Base-by-base conservation (phyloP, 2,113 vertebrate genomes). In the Thunnus maccoyii region DNA sequence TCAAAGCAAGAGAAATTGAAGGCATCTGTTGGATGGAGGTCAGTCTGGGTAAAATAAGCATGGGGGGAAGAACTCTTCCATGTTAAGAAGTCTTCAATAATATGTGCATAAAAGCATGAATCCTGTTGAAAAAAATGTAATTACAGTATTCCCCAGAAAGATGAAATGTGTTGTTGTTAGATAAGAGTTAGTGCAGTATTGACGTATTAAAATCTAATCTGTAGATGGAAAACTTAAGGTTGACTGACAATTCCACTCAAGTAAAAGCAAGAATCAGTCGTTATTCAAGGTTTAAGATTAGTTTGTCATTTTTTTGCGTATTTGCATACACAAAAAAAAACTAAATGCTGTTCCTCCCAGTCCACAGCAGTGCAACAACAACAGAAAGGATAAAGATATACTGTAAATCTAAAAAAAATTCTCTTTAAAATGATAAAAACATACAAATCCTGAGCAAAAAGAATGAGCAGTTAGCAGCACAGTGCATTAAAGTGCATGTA, bases 1-100 rank as follows among this genome's bases (percentile, higher is more conserved):
- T 67, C 72, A 65, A 56, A 84, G 73, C 67, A 50, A 69, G 56
- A 86, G 76, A 90, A 92, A 95, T 94, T 89, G 76, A 93, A 93
- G 62, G 82, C 93, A 93, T 94, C 82, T 95, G 91, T 88, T 89
- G 78, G 62, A 66, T 72, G 16, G 18, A 80, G 81, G 76, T 88
- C 83, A 84, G 85, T 80, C 80, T 87, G 75, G 68, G 73, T 82
- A 47, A 82, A 86, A 76, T 27, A 76, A 71, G 68, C 71, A 64
- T 3, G 11, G 15, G 25, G 46, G 52, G 65, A 18, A 64, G 52
- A 63, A 36, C 0, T 72, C 52, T 48, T 71, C 32, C 25, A 20
- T 80, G 61, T 74, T 63, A 54, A 79, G 50, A 77, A 36, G 16
- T 82, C n/a, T 64, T n/a, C 70, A 36, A 48, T 48, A 61, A 41